Base-by-base conservation (phyloP, 2,888 invertebrate species). In the Caenorhabditis panamensis region DNA sequence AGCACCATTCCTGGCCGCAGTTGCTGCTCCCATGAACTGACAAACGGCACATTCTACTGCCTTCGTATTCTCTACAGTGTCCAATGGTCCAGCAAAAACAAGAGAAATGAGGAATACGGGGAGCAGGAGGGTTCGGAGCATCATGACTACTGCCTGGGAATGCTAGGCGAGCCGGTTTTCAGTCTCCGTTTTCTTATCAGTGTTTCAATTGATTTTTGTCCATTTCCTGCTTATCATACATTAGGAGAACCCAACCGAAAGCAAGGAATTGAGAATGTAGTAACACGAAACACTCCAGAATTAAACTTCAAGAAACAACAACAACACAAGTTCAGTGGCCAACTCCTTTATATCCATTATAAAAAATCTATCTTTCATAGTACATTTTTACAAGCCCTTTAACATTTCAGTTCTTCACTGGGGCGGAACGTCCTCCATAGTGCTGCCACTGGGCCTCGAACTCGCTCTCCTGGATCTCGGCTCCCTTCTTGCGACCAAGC, bases 381-480 rank as follows among this genome's bases (percentile, higher is more conserved):
- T 41, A 41, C 9, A 11, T 41, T 16, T 41, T 41, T 16, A 41
- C 41, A 41, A 16, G 13, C n/a, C n/a, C n/a, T n/a, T n/a, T n/a
- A n/a, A n/a, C n/a, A n/a, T n/a, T 82, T 82, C 83, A 85, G 44
- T 79, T 67, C 44, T 67, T 66, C 37, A 79, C 51, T 13, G 81
- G 79, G n/a, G n/a, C n/a, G n/a, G n/a, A n/a, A 58, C 83, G 72
- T 58, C 86, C 85, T 20, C 87, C 95, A 91, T 95, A 94, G 61
- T 94, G 94, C 86, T 94, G 93, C 98, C 98, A 98, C 92, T 96
- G 96, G 84, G 95, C 94, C 92, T 96, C 95, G 92, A 98, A 98
- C 92, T 97, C 97, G 90, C 94, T 94, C 91, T 96, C 96, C 61
- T 96, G 93, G 83, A 98, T 96, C 93, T 98, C 97, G 0, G 97